Evolutionary conservation across 2,113 vertebrate genomes (phyloP).

Genomic region (Scalopus aquaticus): DNA sequence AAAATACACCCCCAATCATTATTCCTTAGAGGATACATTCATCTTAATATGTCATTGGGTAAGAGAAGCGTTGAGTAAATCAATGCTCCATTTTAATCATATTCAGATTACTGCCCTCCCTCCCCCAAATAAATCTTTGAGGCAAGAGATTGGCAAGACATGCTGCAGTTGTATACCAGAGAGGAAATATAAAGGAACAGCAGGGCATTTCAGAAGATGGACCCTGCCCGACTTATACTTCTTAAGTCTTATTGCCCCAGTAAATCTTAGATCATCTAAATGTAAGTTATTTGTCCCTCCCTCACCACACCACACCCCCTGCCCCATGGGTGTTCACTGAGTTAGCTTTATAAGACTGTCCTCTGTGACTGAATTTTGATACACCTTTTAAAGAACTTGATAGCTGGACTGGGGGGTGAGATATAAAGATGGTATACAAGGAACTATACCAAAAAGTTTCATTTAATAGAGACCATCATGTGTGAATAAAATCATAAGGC

Average conservation of each 20-base stretch:
- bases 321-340: background rate
- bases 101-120: background rate
- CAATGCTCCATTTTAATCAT: background rate
- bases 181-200: background rate
- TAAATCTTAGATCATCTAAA: too few relatives aligned
- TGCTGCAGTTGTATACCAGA: background rate
- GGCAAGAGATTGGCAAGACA: background rate
- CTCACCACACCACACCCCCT: too few relatives aligned
- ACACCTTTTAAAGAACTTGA: background rate
- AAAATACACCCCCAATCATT: background rate
- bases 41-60: background rate
- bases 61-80: background rate
- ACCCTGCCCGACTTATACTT: too few relatives aligned
- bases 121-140: background rate
- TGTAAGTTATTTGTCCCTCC: background rate
- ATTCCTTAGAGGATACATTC: background rate
- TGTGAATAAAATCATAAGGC: background rate
- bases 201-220: background rate
- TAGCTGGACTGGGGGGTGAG: background rate
- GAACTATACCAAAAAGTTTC: background rate
- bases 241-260: too few relatives aligned
- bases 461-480: background rate
- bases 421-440: background rate
- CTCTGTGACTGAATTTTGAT: background rate
- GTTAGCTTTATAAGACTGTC: background rate